Conservation (phyloP, 2,113 vertebrate species). For the Tenrec ecaudatus region DNA sequence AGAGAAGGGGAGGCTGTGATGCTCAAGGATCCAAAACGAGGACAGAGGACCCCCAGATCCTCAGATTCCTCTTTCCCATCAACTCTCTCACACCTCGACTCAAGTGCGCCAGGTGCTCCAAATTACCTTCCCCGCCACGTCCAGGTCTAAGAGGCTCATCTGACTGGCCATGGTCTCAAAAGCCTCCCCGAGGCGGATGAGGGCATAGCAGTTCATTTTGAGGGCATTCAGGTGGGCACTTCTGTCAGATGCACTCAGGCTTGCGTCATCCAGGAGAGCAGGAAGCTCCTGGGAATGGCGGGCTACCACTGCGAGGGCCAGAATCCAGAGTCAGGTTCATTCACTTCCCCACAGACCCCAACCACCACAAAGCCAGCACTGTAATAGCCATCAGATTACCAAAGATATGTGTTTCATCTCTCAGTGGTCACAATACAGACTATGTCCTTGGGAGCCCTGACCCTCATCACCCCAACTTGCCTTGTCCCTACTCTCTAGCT, state of each 20-base stretch:
- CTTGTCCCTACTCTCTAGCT: slow-evolving; percentile 72
- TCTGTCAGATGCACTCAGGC: slow-evolving; percentile 86
- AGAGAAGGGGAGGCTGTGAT: not conserved
- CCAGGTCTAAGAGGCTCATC: slow-evolving; percentile 86
- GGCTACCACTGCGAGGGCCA: slow-evolving; percentile 88
- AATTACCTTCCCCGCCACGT: slow-evolving; percentile 86
- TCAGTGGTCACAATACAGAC: slow-evolving; percentile 70
- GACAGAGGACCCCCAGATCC: not conserved
- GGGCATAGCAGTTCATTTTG: slow-evolving; percentile 96
- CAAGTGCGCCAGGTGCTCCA: not conserved
- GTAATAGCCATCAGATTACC: slow-evolving; percentile 92
- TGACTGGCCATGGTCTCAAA: slow-evolving; percentile 91
- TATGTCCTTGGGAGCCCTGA: slow-evolving; percentile 73
- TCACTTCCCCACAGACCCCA: not conserved
- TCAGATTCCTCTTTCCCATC: not conserved
- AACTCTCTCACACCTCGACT: not conserved
- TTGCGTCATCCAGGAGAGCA: slow-evolving; percentile 84
- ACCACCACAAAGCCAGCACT: slow-evolving; percentile 52
- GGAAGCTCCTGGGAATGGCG: slow-evolving; percentile 91
- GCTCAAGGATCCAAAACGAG: slow-evolving; percentile 6
- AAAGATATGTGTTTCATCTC: slow-evolving; percentile 90
- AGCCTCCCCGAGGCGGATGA: slow-evolving; percentile 91
- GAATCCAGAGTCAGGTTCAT: slow-evolving; percentile 36
- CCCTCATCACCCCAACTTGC: not conserved
- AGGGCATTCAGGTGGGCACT: slow-evolving; percentile 92